Percentiles rank a stretch among this genome's conserved stretches.
Conservation (phyloP, 2,113 vertebrate species). For the Cyphomyrus discorhynchus region DNA sequence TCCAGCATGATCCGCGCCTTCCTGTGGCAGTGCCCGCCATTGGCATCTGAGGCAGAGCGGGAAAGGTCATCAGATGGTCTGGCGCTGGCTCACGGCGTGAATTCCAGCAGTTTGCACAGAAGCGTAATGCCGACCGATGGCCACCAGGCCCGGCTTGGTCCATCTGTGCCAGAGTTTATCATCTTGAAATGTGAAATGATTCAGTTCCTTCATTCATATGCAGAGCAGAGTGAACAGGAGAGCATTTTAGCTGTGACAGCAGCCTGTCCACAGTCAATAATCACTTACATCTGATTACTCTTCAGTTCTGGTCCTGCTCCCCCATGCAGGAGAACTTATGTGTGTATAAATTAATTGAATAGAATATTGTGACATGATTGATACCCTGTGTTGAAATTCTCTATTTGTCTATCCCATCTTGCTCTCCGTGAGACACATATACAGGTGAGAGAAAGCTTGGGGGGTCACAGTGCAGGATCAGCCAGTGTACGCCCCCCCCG, state of each 20-base stretch:
- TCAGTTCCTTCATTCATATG: background rate
- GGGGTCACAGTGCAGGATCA: background rate
- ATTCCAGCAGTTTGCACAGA: slow-evolving; percentile 4
- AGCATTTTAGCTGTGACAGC: background rate
- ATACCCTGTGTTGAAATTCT: background rate
- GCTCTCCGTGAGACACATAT: background rate
- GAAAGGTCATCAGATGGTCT: background rate
- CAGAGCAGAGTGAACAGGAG: background rate
- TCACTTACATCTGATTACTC: background rate
- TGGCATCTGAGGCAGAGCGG: slow-evolving; percentile 38
- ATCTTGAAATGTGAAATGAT: background rate
- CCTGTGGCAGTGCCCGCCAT: slow-evolving; percentile 50
- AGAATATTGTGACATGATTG: background rate
- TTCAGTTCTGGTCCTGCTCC: background rate
- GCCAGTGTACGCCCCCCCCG: background rate
- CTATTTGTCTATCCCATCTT: background rate
- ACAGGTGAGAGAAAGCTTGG: background rate
- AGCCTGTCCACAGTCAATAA: slow-evolving; percentile 2
- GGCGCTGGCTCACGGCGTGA: background rate
- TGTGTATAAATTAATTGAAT: background rate
- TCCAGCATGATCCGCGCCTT: slow-evolving; percentile 40
- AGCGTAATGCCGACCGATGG: background rate
- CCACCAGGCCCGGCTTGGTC: background rate
- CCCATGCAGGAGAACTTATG: background rate
- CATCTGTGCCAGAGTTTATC: background rate